Conservation (phyloP, 1,140 invertebrate genomes). For the Asbolus verrucosus region DNA sequence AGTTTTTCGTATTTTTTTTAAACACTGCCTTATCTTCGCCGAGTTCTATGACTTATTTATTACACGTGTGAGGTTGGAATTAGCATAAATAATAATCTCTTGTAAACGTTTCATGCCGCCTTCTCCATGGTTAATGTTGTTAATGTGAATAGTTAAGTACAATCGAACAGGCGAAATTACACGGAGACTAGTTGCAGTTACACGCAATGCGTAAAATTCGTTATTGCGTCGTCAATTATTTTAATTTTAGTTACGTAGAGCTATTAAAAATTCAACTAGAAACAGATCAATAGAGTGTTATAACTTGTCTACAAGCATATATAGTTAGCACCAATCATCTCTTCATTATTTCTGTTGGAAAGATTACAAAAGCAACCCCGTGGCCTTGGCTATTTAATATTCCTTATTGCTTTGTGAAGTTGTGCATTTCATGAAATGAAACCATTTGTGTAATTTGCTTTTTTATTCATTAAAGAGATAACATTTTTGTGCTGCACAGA, state of each 20-base stretch:
- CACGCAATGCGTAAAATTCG: conserved; percentile 35
- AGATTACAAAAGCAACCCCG: too few relatives aligned
- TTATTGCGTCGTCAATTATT: conserved; percentile 1
- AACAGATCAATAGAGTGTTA: too few relatives aligned
- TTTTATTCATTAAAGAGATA: conserved; percentile 3
- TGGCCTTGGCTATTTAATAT: too few relatives aligned
- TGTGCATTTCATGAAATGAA: too few relatives aligned
- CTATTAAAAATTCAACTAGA: too few relatives aligned
- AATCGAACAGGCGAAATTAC: conserved; percentile 27
- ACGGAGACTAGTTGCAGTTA: conserved; percentile 16
- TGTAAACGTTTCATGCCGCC: not conserved
- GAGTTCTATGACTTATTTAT: conserved; percentile 36
- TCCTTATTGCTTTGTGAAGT: too few relatives aligned
- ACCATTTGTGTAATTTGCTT: too few relatives aligned
- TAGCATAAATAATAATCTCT: conserved; percentile 17
- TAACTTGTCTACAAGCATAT: too few relatives aligned
- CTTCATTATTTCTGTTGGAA: too few relatives aligned
- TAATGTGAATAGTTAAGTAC: conserved; percentile 21
- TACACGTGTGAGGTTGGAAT: not conserved
- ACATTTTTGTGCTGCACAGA: not conserved
- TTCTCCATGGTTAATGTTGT: conserved; percentile 10
- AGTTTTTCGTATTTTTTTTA: conserved; percentile 1
- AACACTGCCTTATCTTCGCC: not conserved
- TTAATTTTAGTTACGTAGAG: not conserved
- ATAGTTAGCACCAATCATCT: too few relatives aligned